Evolutionary conservation across 1,140 invertebrate species (phyloP), one percentile per base, ranked within the genome.

Genomic region (Tetramorium alpestre): DNA sequence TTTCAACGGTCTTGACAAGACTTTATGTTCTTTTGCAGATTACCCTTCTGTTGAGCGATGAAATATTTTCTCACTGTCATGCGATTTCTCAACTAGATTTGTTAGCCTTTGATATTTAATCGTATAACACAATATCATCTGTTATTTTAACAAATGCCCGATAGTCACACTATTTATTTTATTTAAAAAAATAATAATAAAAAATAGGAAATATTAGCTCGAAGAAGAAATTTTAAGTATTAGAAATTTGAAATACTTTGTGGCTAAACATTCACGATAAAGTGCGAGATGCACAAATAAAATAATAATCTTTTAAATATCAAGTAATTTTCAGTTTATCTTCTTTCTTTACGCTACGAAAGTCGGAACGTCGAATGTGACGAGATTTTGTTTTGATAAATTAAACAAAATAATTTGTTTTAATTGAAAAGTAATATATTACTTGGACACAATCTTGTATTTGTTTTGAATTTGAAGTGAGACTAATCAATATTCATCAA

Each of bases 221-320:
- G 28, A 85, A 56, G 44, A 25, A 33, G 38, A 80, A 76, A 72
- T 33, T 11, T 16, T 56, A 47, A 33, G 86, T 47, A 22, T 0
- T 56, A 70, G 49, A 70, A 62, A n/a, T 44, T 67, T 69, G 25
- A 44, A 8, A 13, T 67, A 69, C 11, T 69, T 44, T 69, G 28
- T 58, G 22, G 1, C 64, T 11, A 60, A 49, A 70, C 60, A 72
- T 87, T 87, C 77, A 78, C 62, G 89, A 90, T 47, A 82, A 90
- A 88, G 70, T 54, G 58, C 62, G 38, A 86, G 60, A 80, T 62
- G 54, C 88, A 88, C 86, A 69, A 69, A 58, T 56, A 76, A 87
- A 86, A 81, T 70, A 54, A 47, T 58, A 54, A 84, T 67, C 25
- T 41, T 56, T 41, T 22, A 11, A 18, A 41, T 73, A 72, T 44